Base-by-base conservation (phyloP, 2,797 vertebrate species). In the Xerus rutilus region DNA sequence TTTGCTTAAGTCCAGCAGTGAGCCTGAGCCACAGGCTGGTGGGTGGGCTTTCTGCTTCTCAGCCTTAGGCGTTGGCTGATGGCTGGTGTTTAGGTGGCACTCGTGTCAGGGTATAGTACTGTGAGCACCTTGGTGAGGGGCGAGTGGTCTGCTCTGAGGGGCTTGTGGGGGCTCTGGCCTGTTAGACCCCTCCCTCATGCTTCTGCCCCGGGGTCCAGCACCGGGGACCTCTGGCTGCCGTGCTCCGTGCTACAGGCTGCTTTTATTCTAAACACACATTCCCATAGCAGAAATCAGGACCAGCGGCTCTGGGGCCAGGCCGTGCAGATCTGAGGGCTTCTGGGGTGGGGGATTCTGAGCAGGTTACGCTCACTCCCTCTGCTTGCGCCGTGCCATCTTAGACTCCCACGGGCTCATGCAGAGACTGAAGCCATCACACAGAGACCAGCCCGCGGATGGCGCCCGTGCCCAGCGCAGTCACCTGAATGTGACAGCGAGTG, bases 401-500 rank as follows among this genome's bases (percentile, higher is more conserved):
- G 28, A 18, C 2, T 3, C 6, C 49, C 57, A 9, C 2, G 0
- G 74, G 82, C 70, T n/a, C 30, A 30, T 0, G 1, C 21, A 17
- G 45, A 59, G 39, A 20, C 25, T 3, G 47, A 45, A 0, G 18
- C 0, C 25, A 2, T 30, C n/a, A 6, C 7, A 9, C 12, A 3
- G 0, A 47, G 67, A 39, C 5, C 1, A 3, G 25, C 5, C 45
- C 15, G 17, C 7, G 0, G 0, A 35, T 12, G 43, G 13, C 4
- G 1, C 1, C 9, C 18, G 4, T 21, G 11, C 9, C 18, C 1
- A 0, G 12, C 9, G 1, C 3, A 32, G 9, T 18, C 15, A 12
- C 23, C 0, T 3, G 11, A 3, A 0, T 0, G 5, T 7, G 1
- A 6, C 15, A 32, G 64, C 0, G 0, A 1, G 21, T 52, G 72